Base-by-base conservation (phyloP, 2,888 invertebrate genomes). In the Plebejus melissa region DNA sequence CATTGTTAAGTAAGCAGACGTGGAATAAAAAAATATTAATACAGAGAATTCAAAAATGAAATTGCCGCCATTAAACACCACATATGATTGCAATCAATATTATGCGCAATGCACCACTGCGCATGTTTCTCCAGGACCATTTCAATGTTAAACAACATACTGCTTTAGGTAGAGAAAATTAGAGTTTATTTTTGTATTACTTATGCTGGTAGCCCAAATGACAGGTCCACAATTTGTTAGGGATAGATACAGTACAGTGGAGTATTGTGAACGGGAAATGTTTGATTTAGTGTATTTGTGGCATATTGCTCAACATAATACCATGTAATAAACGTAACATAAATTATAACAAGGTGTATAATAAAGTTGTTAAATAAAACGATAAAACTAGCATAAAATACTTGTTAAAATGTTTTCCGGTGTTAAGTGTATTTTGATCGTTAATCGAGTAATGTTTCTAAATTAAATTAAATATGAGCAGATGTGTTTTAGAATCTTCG, bases 51-150 rank as follows among this genome's bases (percentile, higher is more conserved):
- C 54, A 32, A 77, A 79, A 77, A 74, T 77, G 65, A 82, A 85
- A 85, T 90, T 92, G 88, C 92, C 93, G 93, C 92, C 91, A 88
- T 81, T 87, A 87, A 86, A 85, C 81, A 83, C 82, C 85, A 88
- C 89, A 88, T 87, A 86, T 89, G 88, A 89, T 87, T 87, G 87
- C 85, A 90, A 93, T 93, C 92, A 90, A 93, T 93, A 92, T 86
- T 82, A 80, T 93, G 93, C 93, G 93, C 92, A 90, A 85, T 90
- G 88, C 88, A 90, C 85, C 87, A 92, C 82, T 87, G 91, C 93
- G 93, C 93, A 93, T 87, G 89, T 90, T 90, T 88, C 85, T 82
- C 86, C 85, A 83, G 82, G 79, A 82, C 75, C 74, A 75, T 58
- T 50, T 22, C 9, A 3, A n/a, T 22, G 69, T 32, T 77, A 81